Evolutionary conservation across 2,113 vertebrate genomes (phyloP), one percentile per base, ranked within the genome.

Genomic region (Nestor notabilis): DNA sequence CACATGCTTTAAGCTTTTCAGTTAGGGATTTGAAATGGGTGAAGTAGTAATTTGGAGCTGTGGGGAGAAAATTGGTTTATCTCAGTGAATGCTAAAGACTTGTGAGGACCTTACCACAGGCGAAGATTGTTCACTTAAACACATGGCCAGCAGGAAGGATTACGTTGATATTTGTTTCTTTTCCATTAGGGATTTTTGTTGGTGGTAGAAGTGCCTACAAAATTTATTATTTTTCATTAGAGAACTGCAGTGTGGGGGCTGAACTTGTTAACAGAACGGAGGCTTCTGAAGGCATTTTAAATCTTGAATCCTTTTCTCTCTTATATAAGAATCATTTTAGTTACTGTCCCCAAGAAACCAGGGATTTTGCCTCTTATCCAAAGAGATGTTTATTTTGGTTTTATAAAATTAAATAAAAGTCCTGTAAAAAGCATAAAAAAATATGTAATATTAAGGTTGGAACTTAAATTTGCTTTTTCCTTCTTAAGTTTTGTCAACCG

Each of bases 201-300:
- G 5, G 65, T 85, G 44, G 20, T 58, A 83, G 63, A 86, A 80
- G 16, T 70, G 23, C 44, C 52, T 79, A 24, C 21, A 80, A 94
- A 95, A 92, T 94, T 68, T 93, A 89, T 81, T 85, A 83, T 84
- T 94, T 87, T 90, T 93, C 66, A 89, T 95, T 95, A 95, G 13
- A 72, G 56, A 77, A 56, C n/a, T 90, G 27, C 66, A 63, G 7
- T 10, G 2, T 1, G 3, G 75, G 46, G 78, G 28, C 12, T 29
- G 12, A 69, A 82, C 94, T 86, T 93, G 68, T 79, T 72, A 96
- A 69, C 55, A 93, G 49, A 66, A 28, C 20, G 75, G 31, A 47
- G 58, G 41, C 89, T 96, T 89, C 95, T 71, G 80, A 39, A 87
- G 74, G 76, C 83, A 84, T 88, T 95, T 91, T 91, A 91, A 91